phyloP scores from a whole-genome alignment of 2,888 invertebrate genomes.

The Phaedon cochleariae region DNA sequence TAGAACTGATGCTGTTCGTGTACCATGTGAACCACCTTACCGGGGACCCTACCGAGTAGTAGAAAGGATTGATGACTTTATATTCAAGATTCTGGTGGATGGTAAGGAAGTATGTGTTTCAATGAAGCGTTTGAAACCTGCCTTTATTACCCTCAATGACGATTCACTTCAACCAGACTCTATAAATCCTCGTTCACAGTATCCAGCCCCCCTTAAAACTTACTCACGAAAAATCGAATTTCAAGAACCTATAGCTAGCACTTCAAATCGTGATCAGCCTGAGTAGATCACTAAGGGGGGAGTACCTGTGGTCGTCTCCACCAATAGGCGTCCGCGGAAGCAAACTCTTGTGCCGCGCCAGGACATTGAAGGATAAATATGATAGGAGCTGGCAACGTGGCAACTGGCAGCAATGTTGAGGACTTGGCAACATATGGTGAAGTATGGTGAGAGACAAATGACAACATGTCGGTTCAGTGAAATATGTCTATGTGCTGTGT shows the following conservation, averaged over 20 bases:
- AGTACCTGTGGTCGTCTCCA: not conserved
- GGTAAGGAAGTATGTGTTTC: not conserved
- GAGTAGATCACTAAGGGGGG: not conserved
- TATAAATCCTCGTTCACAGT: not conserved
- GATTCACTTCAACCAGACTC: not conserved
- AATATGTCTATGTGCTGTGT: too few species aligned
- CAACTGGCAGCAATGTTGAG: too few species aligned
- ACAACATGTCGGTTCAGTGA: too few species aligned
- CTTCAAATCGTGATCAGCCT: not conserved
- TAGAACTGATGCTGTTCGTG: not conserved
- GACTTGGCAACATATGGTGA: too few species aligned
- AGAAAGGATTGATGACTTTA: conserved; percentile 6
- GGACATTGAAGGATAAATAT: too few species aligned
- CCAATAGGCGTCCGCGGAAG: not conserved
- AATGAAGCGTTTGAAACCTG: not conserved
- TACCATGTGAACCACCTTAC: conserved; percentile 12
- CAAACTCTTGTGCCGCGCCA: too few species aligned
- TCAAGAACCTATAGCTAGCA: not conserved
- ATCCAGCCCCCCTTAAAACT: not conserved
- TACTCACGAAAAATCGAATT: not conserved
- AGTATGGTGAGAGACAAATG: too few species aligned
- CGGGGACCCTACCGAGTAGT: conserved; percentile 9
- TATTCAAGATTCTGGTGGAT: conserved; percentile 11
- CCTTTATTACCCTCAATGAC: not conserved
- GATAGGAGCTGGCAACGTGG: too few species aligned